Percentiles rank a stretch among this genome's conserved stretches.
Conservation (phyloP, 1,140 invertebrate species). For the Archegozetes longisetosus region DNA sequence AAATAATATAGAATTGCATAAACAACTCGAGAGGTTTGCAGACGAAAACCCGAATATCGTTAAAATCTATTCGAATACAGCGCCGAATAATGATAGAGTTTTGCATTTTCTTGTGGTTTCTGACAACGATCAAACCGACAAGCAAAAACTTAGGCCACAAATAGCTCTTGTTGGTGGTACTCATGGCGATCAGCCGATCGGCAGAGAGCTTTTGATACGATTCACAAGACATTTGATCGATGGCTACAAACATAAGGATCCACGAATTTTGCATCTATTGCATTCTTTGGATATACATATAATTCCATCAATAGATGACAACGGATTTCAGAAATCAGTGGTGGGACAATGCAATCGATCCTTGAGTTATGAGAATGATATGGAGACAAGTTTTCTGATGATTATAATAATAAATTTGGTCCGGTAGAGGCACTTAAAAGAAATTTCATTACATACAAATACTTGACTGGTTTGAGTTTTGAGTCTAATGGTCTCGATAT, state of each 20-base stretch:
- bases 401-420: constrained; percentile 14
- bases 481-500: constrained; percentile 42
- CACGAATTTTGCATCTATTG: not conserved
- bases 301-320: not conserved
- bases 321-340: not conserved
- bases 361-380: too few species aligned
- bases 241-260: constrained; percentile 22
- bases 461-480: constrained; percentile 40
- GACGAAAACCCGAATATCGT: constrained; percentile 91
- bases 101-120: not conserved
- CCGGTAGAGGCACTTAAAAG: constrained; percentile 16
- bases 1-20: constrained; percentile 68
- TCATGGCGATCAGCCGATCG: constrained; percentile 61
- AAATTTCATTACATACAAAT: constrained; percentile 16
- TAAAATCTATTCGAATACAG: constrained; percentile 67
- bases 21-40: constrained; percentile 81
- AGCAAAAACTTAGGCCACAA: not conserved
- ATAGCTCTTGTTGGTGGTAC: not conserved
- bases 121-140: not conserved
- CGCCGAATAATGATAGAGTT: constrained; percentile 35
- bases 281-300: constrained; percentile 29
- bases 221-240: constrained; percentile 58
- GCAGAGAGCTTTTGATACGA: constrained; percentile 63
- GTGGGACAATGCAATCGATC: constrained; percentile 23
- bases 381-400: constrained; percentile 18